Percentiles rank a stretch among this genome's conserved stretches.
phyloP scores from a whole-genome alignment of 2,888 invertebrate species.

The Scaeva pyrastri region DNA sequence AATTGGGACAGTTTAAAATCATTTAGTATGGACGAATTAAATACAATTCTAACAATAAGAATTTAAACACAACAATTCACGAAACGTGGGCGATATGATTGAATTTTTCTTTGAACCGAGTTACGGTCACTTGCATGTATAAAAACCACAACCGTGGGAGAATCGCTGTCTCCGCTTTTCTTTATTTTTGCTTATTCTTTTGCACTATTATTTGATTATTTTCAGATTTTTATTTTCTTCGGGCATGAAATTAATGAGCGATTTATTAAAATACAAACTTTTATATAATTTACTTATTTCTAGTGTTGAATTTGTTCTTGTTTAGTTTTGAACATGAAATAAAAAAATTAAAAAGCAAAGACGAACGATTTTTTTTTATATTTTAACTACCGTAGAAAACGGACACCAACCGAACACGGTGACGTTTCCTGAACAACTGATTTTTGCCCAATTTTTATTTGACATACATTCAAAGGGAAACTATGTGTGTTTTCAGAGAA shows the following conservation, averaged over 20 bases:
- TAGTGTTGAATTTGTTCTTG: slow-evolving; percentile 36
- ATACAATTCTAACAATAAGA: slow-evolving; percentile 46
- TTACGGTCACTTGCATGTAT: slow-evolving; percentile 12
- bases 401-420: slow-evolving; percentile 72
- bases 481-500: slow-evolving; percentile 28
- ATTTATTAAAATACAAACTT: not conserved
- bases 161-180: slow-evolving; percentile 5
- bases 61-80: not conserved
- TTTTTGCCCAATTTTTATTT: slow-evolving; percentile 18
- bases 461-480: slow-evolving; percentile 61
- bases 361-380: slow-evolving; percentile 8
- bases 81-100: not conserved
- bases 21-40: slow-evolving; percentile 33
- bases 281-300: not conserved
- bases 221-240: not conserved
- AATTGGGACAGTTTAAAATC: slow-evolving; percentile 8
- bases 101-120: not conserved
- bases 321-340: not conserved
- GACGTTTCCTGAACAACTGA: slow-evolving; percentile 73
- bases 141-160: slow-evolving; percentile 22
- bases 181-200: slow-evolving; percentile 16
- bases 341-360: slow-evolving; percentile 30
- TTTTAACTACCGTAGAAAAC: slow-evolving; percentile 54
- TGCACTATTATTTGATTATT: slow-evolving; percentile 9
- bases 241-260: not conserved